Evolutionary conservation across 2,888 invertebrate genomes (phyloP).

Genomic region (Cephalotes varians): DNA sequence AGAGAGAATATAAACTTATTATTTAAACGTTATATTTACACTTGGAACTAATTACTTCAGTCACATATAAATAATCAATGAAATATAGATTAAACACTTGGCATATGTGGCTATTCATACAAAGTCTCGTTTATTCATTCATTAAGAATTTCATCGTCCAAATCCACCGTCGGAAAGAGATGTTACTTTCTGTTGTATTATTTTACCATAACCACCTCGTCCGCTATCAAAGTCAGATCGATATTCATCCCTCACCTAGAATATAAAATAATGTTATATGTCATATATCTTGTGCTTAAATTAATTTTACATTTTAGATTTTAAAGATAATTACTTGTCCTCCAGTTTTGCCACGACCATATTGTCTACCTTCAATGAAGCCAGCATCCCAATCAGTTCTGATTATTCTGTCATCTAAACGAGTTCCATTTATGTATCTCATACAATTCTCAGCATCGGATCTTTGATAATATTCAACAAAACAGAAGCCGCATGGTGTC

Average conservation of each 20-base stretch:
- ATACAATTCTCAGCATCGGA: constrained; percentile 93
- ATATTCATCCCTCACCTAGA: constrained; percentile 98
- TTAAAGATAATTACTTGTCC: constrained; percentile 91
- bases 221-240: constrained; percentile 98
- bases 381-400: constrained; percentile 99
- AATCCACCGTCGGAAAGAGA: constrained; percentile 83
- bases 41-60: not conserved
- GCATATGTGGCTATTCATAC: not conserved
- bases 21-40: constrained; percentile 26
- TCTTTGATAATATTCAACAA: constrained; percentile 96
- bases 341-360: constrained; percentile 98
- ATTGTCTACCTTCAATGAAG: constrained; percentile 99
- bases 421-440: constrained; percentile 98
- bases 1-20: not conserved
- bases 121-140: not conserved
- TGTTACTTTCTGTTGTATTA: constrained; percentile 94
- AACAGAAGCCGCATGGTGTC: constrained; percentile 99
- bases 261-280: constrained; percentile 27
- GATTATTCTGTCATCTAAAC: constrained; percentile 98
- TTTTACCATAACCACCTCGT: constrained; percentile 98
- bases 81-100: not conserved
- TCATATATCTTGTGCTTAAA: not conserved
- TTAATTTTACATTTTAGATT: not conserved
- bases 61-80: constrained; percentile 8
- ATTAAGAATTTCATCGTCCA: constrained; percentile 79